Base-by-base conservation (phyloP, 2,888 invertebrate species). In the Aethes cnicana region DNA sequence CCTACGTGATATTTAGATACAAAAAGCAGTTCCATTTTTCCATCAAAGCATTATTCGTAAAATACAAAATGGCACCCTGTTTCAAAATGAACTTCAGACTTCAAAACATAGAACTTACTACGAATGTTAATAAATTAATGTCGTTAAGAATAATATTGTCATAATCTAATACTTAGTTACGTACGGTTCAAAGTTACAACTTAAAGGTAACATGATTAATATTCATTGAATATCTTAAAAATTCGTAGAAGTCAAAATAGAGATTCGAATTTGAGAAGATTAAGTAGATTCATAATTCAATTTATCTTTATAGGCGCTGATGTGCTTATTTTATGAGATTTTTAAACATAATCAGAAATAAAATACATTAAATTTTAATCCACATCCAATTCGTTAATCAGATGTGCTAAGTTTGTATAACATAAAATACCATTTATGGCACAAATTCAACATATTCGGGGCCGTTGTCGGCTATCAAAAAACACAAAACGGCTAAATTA, bases 31-130 rank as follows among this genome's bases (percentile, higher is more conserved):
- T 17, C 12, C 14, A 32, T 12, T 4, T 32, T 32, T 20, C 44
- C 9, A 52, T 46, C 44, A 52, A 50, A 52, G 52, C 44, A 52
- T 52, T 52, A 46, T 52, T 39, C 36, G 12, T 16, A 57, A 54
- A 55, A 42, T 50, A 56, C 47, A 68, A 67, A 66, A 81, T 82
- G 83, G 83, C 82, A 83, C 83, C 78, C 74, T 77, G 79, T 72
- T 69, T 74, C 69, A 63, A 63, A 63, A 68, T 62, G 68, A 67
- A 62, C 68, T 62, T 77, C 75, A 79, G 77, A 74, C 78, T 79
- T 79, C 56, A 70, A 60, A 58, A 61, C 63, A 63, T 57, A 43
- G 57, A 49, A 52, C 54, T 49, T 61, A 36, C 53, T 39, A 41
- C 17, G 39, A 53, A 30, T 60, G 67, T 70, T 70, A 70, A 70